Conservation (phyloP, 2,113 vertebrate genomes). For the Cavia aperea region DNA sequence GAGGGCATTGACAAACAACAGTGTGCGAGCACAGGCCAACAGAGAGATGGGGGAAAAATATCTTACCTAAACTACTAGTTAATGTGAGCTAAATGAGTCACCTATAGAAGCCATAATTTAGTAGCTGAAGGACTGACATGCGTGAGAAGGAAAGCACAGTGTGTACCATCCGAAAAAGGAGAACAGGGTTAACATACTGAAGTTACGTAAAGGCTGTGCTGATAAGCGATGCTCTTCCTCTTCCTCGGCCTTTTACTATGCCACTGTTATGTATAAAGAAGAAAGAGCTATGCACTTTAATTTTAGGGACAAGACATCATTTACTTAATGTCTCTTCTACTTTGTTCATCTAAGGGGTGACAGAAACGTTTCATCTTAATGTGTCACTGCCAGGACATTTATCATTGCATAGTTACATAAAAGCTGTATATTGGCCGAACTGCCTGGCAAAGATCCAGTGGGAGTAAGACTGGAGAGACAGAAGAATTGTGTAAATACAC, state of each 20-base stretch:
- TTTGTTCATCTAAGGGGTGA: background rate
- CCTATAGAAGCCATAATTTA: background rate
- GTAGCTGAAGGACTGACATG: background rate
- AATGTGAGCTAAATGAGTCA: background rate
- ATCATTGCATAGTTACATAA: background rate
- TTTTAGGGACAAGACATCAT: background rate
- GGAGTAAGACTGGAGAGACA: background rate
- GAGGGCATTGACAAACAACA: background rate
- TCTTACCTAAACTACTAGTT: background rate
- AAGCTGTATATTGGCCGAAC: background rate
- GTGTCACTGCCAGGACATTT: background rate
- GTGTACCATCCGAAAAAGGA: background rate
- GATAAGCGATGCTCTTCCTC: background rate
- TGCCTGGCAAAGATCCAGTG: background rate
- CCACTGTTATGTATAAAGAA: no score
- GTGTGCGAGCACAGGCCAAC: background rate
- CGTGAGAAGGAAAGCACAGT: background rate
- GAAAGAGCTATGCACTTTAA: background rate
- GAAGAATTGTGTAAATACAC: background rate
- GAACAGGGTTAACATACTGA: background rate
- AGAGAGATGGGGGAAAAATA: background rate
- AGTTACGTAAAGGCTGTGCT: slow-evolving; percentile 25
- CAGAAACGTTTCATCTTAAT: slow-evolving; percentile 11
- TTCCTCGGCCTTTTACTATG: no score
- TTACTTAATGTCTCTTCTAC: background rate